Evolutionary conservation across 2,888 invertebrate species (phyloP).

Genomic region (Onthophagus sagittarius): DNA sequence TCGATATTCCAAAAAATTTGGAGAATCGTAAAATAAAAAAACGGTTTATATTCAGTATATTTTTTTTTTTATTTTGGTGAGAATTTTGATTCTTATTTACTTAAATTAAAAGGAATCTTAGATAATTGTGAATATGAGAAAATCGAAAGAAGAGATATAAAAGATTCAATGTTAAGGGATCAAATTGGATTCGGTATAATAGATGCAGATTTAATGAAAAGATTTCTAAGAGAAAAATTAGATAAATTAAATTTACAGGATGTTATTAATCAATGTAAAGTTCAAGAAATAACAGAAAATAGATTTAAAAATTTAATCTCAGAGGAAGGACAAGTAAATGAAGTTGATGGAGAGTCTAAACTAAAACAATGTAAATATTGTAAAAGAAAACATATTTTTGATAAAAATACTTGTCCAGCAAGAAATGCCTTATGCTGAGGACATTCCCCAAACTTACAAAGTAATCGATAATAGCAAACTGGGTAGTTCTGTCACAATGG

Average conservation of each 20-base stretch:
- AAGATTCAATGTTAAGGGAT: neutral
- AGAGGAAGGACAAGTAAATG: neutral
- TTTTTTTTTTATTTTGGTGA: slow-evolving; percentile 7
- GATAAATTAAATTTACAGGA: slow-evolving; percentile 5
- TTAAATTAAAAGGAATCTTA: neutral
- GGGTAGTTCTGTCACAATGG: no score
- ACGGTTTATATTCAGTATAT: no score
- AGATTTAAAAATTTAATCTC: neutral
- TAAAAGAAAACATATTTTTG: slow-evolving; percentile 12
- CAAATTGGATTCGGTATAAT: slow-evolving; percentile 4
- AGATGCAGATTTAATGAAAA: slow-evolving; percentile 10
- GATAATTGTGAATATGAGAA: no score
- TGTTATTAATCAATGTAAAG: slow-evolving; percentile 3
- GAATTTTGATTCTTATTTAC: no score
- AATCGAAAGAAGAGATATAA: neutral
- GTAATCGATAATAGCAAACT: no score
- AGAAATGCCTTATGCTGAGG: no score
- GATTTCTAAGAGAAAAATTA: neutral
- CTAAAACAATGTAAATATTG: slow-evolving; percentile 13
- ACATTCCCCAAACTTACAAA: no score
- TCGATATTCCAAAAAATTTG: no score
- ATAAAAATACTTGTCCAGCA: slow-evolving; percentile 11
- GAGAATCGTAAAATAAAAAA: no score
- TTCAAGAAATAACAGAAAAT: no score
- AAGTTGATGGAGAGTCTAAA: no score